These are phyloP conservation scores for Lemur catta DNA, from an alignment of 2,797 vertebrate species.

Conservation along the genomic window DNA sequence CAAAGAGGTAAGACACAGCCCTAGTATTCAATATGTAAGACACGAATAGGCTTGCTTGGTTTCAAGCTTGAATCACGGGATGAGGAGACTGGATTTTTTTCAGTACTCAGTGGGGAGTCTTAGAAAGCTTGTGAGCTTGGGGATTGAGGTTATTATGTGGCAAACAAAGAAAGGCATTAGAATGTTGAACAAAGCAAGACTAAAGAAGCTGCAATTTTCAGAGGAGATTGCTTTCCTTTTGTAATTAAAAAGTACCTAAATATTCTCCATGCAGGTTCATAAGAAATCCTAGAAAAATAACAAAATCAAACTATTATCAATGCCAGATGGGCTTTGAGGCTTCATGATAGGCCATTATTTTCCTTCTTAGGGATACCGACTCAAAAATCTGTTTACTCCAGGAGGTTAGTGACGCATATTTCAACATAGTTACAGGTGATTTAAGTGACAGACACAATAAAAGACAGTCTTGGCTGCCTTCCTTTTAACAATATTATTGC, in stretches of 20 bases:
- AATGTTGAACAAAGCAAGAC: slow-evolving; percentile 17
- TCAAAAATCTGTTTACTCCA: not conserved
- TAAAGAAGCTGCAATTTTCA: slow-evolving; percentile 13
- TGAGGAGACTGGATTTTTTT: slow-evolving; percentile 13
- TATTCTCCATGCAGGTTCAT: not conserved
- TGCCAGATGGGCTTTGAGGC: slow-evolving; percentile 20
- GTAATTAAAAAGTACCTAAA: slow-evolving; percentile 44
- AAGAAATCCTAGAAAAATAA: slow-evolving; percentile 41
- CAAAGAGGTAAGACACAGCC: not conserved
- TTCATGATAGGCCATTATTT: not conserved
- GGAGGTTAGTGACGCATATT: slow-evolving; percentile 38
- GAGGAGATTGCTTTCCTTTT: not conserved
- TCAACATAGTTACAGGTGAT: slow-evolving; percentile 17
- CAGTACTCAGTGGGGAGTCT: not conserved
- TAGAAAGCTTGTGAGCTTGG: not conserved
- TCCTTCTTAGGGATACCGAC: slow-evolving; percentile 39
- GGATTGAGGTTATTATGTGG: not conserved
- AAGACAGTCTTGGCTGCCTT: not conserved
- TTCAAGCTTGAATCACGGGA: slow-evolving; percentile 35
- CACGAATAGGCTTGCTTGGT: not conserved
- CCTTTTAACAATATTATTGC: slow-evolving; percentile 16
- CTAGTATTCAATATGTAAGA: not conserved
- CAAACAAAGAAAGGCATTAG: slow-evolving; percentile 22
- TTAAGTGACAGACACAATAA: not conserved
- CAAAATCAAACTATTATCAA: not conserved